A percentile compares a stretch with the other conserved stretches of the same genome.
These are phyloP conservation scores for Andinoacara biseriatus DNA, from an alignment of 2,113 vertebrate genomes.

Conservation along the genomic window DNA sequence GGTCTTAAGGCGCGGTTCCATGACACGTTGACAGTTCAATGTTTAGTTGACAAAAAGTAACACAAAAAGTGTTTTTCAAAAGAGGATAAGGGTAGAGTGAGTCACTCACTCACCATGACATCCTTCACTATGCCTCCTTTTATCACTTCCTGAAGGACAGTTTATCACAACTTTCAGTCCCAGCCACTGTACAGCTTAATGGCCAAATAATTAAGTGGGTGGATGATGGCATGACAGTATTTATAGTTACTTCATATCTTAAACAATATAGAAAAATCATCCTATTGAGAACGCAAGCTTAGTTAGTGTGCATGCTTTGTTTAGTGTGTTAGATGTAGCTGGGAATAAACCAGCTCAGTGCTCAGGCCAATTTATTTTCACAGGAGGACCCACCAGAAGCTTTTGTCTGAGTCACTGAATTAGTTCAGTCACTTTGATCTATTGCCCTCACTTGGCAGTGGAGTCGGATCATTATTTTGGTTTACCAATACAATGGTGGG, in stretches of 20 bases:
- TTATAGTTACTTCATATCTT: background rate
- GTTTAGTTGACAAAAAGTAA: background rate
- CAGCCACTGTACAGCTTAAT: background rate
- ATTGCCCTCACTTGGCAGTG: constrained; percentile 3
- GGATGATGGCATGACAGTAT: background rate
- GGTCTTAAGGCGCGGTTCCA: background rate
- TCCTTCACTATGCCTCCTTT: background rate
- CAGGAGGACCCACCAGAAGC: background rate
- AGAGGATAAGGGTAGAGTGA: background rate
- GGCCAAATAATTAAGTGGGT: background rate
- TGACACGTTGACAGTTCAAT: background rate
- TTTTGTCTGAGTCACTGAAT: background rate
- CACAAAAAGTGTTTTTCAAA: background rate
- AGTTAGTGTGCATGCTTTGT: background rate
- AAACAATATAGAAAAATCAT: background rate
- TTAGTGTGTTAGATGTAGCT: background rate
- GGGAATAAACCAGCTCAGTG: background rate
- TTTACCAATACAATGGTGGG: background rate
- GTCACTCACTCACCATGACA: background rate
- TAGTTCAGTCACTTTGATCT: constrained; percentile 31
- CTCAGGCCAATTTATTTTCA: background rate
- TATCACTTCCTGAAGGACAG: background rate
- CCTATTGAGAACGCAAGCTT: background rate
- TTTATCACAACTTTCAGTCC: background rate
- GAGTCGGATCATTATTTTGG: constrained; percentile 37